These are phyloP conservation scores for Spea bombifrons DNA, from an alignment of 2,113 vertebrate genomes.

Conservation along the genomic window DNA sequence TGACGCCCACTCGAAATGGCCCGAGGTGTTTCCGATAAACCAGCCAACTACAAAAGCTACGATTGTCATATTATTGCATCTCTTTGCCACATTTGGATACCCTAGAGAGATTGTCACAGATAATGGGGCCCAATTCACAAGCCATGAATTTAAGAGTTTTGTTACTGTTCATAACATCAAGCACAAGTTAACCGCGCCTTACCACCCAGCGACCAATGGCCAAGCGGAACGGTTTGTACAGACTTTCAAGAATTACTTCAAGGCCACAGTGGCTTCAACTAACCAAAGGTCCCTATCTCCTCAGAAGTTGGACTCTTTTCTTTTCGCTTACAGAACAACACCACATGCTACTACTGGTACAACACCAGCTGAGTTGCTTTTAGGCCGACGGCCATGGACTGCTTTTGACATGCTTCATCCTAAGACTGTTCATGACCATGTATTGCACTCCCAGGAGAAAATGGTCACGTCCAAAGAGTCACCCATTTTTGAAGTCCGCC, in stretches of 20 bases:
- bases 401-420: no score
- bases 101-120: neutral
- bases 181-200: neutral
- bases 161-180: neutral
- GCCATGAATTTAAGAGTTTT: no score
- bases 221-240: neutral
- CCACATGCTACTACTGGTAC: no score
- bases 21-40: neutral
- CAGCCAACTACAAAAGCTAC: neutral
- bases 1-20: neutral
- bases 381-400: no score
- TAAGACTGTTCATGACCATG: no score
- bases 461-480: no score
- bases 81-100: neutral
- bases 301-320: no score
- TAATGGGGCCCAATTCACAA: neutral
- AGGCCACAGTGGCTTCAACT: slow-evolving; percentile 1
- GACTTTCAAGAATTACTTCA: neutral
- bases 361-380: no score
- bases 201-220: neutral
- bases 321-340: no score
- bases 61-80: neutral
- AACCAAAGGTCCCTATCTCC: neutral
- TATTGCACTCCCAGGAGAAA: no score
- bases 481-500: no score